Percentiles rank a stretch among this genome's conserved stretches.
Conservation (phyloP, 2,888 invertebrate genomes). For the Empis stercorea region DNA sequence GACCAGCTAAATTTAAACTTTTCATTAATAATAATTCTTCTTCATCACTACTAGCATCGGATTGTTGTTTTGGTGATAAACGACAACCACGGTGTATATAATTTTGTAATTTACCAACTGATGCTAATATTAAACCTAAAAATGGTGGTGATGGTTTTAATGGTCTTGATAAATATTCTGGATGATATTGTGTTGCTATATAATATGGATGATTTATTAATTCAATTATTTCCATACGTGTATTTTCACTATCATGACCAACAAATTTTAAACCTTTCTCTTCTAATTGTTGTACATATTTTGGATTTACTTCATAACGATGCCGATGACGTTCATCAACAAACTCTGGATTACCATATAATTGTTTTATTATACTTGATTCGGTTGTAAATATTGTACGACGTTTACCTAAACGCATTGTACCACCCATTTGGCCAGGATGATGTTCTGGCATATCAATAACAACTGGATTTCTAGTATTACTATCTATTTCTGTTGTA, state of each 20-base stretch:
- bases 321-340: constrained; percentile 95
- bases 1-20: constrained; percentile 7
- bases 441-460: constrained; percentile 99
- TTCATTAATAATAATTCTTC: constrained; percentile 20
- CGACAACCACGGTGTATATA: constrained; percentile 63
- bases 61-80: constrained; percentile 58
- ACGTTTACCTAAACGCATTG: constrained; percentile 94
- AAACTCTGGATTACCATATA: constrained; percentile 62
- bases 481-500: constrained; percentile 70
- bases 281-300: constrained; percentile 65
- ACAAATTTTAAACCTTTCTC: constrained; percentile 79
- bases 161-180: constrained; percentile 90
- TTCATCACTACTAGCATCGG: constrained; percentile 57
- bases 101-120: constrained; percentile 62
- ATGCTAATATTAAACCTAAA: constrained; percentile 83
- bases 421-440: constrained; percentile 85
- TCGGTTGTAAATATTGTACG: constrained; percentile 62
- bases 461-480: constrained; percentile 65
- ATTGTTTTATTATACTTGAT: constrained; percentile 46
- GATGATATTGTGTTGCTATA: constrained; percentile 94
- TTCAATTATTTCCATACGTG: constrained; percentile 90
- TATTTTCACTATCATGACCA: constrained; percentile 65
- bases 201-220: constrained; percentile 82
- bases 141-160: constrained; percentile 90
- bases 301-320: constrained; percentile 93